Evolutionary conservation across 2,113 vertebrate genomes (phyloP).

Genomic region (Sterrhoptilus dennistouni): DNA sequence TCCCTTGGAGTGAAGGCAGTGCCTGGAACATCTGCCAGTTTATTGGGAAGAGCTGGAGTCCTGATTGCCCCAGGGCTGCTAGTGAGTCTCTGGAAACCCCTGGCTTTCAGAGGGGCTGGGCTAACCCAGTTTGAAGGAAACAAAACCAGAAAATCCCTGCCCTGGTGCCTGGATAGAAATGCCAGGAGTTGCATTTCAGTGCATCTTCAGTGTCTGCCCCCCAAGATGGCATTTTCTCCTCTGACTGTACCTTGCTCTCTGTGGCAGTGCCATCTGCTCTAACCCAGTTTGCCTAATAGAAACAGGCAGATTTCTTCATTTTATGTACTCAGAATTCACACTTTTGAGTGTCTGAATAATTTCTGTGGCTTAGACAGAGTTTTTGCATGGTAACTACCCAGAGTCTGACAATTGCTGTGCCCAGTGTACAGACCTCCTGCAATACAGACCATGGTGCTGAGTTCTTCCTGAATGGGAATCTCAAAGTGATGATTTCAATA

Average conservation of each 20-base stretch:
- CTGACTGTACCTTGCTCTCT: background rate
- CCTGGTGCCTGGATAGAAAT: background rate
- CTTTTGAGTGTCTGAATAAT: background rate
- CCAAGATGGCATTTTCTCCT: rapidly evolving
- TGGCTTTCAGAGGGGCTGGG: background rate
- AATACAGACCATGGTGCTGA: background rate
- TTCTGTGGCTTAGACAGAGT: background rate
- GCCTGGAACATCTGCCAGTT: background rate
- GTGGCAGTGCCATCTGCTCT: background rate
- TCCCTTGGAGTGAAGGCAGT: background rate
- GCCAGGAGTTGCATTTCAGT: rapidly evolving
- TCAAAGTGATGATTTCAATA: background rate
- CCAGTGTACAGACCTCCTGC: background rate
- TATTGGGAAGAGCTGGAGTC: background rate
- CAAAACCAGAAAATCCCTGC: background rate
- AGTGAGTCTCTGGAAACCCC: background rate
- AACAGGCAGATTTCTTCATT: background rate
- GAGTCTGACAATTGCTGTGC: background rate
- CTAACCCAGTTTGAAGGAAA: background rate
- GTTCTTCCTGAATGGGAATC: background rate
- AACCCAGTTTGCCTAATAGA: background rate
- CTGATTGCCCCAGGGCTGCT: background rate
- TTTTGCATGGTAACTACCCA: background rate
- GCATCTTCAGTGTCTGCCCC: background rate
- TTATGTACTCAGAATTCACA: background rate